A percentile compares a stretch with the other conserved stretches of the same genome.
Evolutionary conservation across 2,797 vertebrate genomes (phyloP).

Genomic region (Lithobates pipiens): DNA sequence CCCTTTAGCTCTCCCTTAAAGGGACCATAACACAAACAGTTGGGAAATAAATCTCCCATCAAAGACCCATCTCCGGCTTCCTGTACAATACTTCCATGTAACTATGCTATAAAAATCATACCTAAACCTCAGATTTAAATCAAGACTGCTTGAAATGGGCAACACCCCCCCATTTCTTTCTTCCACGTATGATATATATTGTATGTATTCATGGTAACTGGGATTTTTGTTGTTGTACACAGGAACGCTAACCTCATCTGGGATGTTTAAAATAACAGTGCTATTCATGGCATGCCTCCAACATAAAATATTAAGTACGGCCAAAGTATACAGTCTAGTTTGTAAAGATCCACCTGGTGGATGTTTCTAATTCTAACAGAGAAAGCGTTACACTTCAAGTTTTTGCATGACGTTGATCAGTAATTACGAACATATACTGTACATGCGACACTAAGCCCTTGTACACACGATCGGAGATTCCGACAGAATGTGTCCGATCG

Average conservation of each 20-base stretch:
- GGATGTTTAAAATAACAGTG: slow-evolving; percentile 4
- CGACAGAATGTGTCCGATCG: no score
- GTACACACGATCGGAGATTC: no score
- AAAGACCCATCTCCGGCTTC: no score
- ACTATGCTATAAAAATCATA: no score
- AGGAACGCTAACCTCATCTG: not conserved
- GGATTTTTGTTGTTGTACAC: not conserved
- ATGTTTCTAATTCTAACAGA: not conserved
- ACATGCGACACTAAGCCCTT: no score
- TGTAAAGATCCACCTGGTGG: not conserved
- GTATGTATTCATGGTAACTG: not conserved
- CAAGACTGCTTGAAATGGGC: not conserved
- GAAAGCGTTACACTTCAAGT: slow-evolving; percentile 1
- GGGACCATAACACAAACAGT: no score
- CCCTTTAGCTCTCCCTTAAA: no score
- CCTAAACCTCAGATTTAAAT: not conserved
- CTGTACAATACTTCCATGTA: no score
- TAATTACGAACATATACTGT: not conserved
- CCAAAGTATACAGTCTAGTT: not conserved
- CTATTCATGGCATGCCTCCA: not conserved
- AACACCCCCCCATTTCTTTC: not conserved
- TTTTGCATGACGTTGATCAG: not conserved
- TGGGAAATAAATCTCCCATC: no score
- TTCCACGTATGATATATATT: not conserved
- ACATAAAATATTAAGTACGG: not conserved